A percentile compares a stretch with the other conserved stretches of the same genome.
phyloP scores from a whole-genome alignment of 2,113 vertebrate genomes.

The Tylochromis polylepis region DNA sequence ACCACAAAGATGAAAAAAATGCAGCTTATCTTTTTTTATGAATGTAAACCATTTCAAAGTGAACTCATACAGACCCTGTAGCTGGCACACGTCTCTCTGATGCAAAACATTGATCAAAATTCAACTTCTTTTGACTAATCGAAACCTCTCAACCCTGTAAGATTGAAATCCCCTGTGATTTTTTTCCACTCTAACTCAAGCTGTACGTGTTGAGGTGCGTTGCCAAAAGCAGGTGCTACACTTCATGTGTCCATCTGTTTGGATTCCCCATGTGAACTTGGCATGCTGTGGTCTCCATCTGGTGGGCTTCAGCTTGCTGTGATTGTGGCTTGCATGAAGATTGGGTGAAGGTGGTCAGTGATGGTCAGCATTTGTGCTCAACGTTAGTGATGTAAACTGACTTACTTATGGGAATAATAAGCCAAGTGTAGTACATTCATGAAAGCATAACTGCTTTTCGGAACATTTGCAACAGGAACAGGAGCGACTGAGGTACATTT shows the following conservation, averaged over 20 bases:
- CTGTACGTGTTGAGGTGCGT: neutral
- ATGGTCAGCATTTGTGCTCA: neutral
- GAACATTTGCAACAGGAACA: neutral
- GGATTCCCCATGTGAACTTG: conserved; percentile 41
- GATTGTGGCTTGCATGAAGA: neutral
- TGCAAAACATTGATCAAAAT: neutral
- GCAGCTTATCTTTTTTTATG: neutral
- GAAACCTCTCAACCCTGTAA: neutral
- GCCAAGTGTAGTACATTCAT: neutral
- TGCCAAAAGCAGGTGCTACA: conserved; percentile 44
- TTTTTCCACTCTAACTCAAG: neutral
- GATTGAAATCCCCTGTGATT: conserved; percentile 2
- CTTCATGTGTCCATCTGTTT: conserved; percentile 58
- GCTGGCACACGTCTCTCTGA: neutral
- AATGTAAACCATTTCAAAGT: neutral
- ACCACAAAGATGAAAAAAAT: neutral
- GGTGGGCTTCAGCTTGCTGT: neutral
- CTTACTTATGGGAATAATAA: neutral
- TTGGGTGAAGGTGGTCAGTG: neutral
- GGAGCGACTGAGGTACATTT: neutral
- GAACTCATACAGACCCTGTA: neutral
- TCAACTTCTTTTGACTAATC: neutral
- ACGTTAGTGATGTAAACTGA: neutral
- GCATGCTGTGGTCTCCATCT: conserved; percentile 42
- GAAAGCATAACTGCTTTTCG: neutral